A percentile compares a stretch with the other conserved stretches of the same genome.
phyloP scores from a whole-genome alignment of 2,797 vertebrate species.

The Danio aesculapii region DNA sequence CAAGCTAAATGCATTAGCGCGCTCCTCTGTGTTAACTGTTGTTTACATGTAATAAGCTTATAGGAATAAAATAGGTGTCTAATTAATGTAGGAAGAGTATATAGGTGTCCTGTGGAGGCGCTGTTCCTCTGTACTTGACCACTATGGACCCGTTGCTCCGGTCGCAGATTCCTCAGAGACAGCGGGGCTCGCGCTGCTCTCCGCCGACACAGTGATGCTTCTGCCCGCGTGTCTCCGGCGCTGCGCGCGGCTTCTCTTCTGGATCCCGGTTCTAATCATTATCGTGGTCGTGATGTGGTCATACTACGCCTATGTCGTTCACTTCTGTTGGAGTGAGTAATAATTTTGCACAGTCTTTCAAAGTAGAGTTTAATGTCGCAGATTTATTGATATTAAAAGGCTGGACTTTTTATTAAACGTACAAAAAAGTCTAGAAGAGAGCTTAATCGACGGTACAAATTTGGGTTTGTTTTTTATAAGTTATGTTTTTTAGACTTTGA shows the following conservation, averaged over 20 bases:
- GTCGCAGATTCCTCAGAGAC: neutral
- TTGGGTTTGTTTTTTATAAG: neutral
- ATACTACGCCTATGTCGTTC: constrained; percentile 85
- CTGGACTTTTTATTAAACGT: neutral
- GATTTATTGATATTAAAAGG: neutral
- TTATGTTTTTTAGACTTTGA: neutral
- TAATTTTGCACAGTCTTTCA: neutral
- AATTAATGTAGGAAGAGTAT: too few relatives aligned
- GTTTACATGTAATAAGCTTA: neutral
- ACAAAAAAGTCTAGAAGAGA: neutral
- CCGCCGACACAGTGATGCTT: constrained; percentile 18
- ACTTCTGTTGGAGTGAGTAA: constrained; percentile 83
- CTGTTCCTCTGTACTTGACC: constrained; percentile 19
- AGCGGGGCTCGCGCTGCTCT: neutral
- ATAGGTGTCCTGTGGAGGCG: constrained; percentile 11
- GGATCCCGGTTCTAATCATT: constrained; percentile 82
- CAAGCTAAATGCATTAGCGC: neutral
- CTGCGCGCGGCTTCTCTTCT: constrained; percentile 78
- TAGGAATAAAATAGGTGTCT: neutral
- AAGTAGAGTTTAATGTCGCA: neutral
- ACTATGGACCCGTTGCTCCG: neutral
- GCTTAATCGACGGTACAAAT: neutral
- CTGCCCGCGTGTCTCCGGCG: constrained; percentile 63
- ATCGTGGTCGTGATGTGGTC: constrained; percentile 82
- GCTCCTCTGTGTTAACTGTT: neutral